Conservation (phyloP, 2,113 vertebrate genomes). For the Equus quagga region DNA sequence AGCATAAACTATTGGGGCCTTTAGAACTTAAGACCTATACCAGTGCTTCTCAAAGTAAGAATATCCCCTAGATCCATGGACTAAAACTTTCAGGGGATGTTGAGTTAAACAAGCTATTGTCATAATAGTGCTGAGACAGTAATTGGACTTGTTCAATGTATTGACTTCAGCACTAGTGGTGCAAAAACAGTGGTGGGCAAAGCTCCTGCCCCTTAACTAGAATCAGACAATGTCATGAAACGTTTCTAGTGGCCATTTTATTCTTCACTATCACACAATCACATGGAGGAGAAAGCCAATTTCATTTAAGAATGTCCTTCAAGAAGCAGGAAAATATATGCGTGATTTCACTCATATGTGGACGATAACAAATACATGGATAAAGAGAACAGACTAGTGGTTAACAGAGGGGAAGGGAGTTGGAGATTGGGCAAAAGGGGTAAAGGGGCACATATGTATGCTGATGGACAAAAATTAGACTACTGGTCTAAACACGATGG, state of each 20-base stretch:
- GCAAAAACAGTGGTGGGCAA: not conserved
- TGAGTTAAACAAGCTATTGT: not conserved
- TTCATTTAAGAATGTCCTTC: not conserved
- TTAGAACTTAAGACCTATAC: not conserved
- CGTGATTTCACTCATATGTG: too few relatives aligned
- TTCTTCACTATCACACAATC: not conserved
- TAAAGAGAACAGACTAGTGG: too few relatives aligned
- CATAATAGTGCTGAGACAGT: not conserved
- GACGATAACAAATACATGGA: too few relatives aligned
- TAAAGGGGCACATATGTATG: too few relatives aligned
- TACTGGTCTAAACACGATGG: too few relatives aligned
- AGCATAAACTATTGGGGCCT: not conserved
- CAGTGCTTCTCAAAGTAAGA: not conserved
- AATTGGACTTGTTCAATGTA: not conserved
- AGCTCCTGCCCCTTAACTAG: not conserved
- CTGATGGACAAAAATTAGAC: too few relatives aligned
- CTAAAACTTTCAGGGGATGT: not conserved
- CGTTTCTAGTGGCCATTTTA: not conserved
- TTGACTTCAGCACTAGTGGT: not conserved
- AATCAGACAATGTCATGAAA: not conserved
- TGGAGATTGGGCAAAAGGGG: too few relatives aligned
- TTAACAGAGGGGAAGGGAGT: too few relatives aligned
- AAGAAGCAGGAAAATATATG: not conserved
- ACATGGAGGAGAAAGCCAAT: not conserved
- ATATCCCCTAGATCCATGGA: not conserved